Percentiles rank a stretch among this genome's conserved stretches.
phyloP scores from a whole-genome alignment of 2,797 vertebrate species.

The Todus mexicanus region DNA sequence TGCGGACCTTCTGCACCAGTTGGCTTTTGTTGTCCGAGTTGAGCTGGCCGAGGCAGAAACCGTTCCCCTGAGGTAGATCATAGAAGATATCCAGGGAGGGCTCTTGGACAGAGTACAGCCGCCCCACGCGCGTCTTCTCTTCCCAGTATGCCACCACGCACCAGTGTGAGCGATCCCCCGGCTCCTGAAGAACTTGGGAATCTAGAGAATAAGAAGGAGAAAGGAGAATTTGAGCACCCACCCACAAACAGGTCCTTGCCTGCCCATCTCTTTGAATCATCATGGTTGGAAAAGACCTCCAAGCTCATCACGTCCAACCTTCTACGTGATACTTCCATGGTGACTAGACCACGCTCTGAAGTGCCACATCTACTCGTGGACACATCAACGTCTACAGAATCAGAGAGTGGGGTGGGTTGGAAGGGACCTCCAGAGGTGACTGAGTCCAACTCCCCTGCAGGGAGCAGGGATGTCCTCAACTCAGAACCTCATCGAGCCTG shows the following conservation, averaged over 20 bases:
- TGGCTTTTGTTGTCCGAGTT: slow-evolving; percentile 96
- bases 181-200: slow-evolving; percentile 92
- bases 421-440: no score
- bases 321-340: no score
- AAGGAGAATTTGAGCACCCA: no score
- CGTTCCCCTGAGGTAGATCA: slow-evolving; percentile 99
- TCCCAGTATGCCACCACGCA: slow-evolving; percentile 99
- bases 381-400: no score
- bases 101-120: slow-evolving; percentile 98
- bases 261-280: rapidly evolving
- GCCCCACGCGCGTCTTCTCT: slow-evolving; percentile 94
- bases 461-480: no score
- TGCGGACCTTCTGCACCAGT: slow-evolving; percentile 94
- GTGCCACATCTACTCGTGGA: no score
- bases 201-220: slow-evolving; percentile 76
- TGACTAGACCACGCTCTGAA: no score
- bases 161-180: slow-evolving; percentile 92
- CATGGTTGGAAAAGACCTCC: no score
- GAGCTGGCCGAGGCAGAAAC: slow-evolving; percentile 98
- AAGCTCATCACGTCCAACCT: no score
- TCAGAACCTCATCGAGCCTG: no score
- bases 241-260: not conserved
- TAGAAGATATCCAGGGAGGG: slow-evolving; percentile 99
- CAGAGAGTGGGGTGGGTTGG: no score
- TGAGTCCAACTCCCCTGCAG: no score